Conservation (phyloP, 2,888 invertebrate genomes). For the Hemicrepidius hirtus region DNA sequence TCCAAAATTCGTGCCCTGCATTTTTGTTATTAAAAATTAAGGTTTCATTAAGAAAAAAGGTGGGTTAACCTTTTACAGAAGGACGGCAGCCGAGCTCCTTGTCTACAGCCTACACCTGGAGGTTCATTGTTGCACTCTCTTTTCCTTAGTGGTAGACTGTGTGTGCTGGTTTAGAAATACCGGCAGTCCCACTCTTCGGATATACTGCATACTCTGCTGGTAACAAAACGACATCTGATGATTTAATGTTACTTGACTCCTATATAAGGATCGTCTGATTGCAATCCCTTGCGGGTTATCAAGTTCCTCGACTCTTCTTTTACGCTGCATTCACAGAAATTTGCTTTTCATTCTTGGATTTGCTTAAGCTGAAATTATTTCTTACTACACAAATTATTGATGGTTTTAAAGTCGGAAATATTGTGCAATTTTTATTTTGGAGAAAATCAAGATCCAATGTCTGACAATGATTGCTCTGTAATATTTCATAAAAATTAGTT, state of each 20-base stretch:
- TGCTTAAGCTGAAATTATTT: background rate
- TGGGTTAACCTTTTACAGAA: slow-evolving; percentile 12
- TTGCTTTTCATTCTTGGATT: background rate
- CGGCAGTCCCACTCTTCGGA: slow-evolving; percentile 14
- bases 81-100: slow-evolving; percentile 22
- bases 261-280: slow-evolving; percentile 8
- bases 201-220: background rate
- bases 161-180: slow-evolving; percentile 34
- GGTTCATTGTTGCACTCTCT: slow-evolving; percentile 24
- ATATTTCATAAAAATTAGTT: too few species aligned
- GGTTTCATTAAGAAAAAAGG: slow-evolving; percentile 3
- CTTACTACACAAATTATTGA: too few species aligned
- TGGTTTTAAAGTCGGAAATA: too few species aligned
- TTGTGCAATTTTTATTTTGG: too few species aligned
- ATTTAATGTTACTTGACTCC: slow-evolving; percentile 9
- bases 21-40: background rate
- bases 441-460: too few species aligned
- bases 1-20: background rate
- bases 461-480: too few species aligned
- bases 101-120: slow-evolving; percentile 34
- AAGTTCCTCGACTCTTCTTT: background rate
- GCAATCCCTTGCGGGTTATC: slow-evolving; percentile 1
- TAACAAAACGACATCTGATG: slow-evolving; percentile 6
- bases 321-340: background rate
- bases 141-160: slow-evolving; percentile 14